These are phyloP conservation scores for Telmatherina bonti DNA, from an alignment of 2,797 vertebrate genomes.

Conservation along the genomic window DNA sequence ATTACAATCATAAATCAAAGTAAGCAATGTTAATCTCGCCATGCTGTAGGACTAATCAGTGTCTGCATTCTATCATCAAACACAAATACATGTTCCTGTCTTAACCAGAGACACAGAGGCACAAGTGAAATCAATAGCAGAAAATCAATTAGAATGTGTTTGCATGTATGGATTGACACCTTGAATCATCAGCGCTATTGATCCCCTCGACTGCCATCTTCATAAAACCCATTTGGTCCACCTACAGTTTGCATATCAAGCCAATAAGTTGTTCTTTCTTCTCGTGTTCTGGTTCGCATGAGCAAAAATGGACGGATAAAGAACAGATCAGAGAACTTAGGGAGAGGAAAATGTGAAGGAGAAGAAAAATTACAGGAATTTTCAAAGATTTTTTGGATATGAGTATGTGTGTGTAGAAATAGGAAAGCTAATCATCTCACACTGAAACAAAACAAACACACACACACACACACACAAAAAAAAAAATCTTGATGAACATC, in stretches of 20 bases:
- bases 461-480: conserved; percentile 27
- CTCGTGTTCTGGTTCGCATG: conserved; percentile 57
- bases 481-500: conserved; percentile 70
- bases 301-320: conserved; percentile 49
- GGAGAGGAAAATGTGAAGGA: neutral
- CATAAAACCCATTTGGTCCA: conserved; percentile 78
- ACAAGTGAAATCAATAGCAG: conserved; percentile 73
- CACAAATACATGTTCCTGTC: conserved; percentile 65
- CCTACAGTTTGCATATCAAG: conserved; percentile 76
- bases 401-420: neutral
- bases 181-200: conserved; percentile 80
- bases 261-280: conserved; percentile 76
- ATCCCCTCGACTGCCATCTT: conserved; percentile 77
- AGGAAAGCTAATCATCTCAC: neutral
- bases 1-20: conserved; percentile 78
- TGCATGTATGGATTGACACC: conserved; percentile 82
- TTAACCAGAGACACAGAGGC: conserved; percentile 69
- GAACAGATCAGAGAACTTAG: conserved; percentile 20
- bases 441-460: conserved; percentile 30
- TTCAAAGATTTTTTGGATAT: neutral
- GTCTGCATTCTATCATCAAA: conserved; percentile 71
- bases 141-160: conserved; percentile 84
- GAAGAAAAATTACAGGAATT: conserved; percentile 10
- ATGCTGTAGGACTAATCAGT: conserved; percentile 67
- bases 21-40: conserved; percentile 67